Conservation (phyloP, 2,797 vertebrate genomes). For the Aldrovandia affinis region DNA sequence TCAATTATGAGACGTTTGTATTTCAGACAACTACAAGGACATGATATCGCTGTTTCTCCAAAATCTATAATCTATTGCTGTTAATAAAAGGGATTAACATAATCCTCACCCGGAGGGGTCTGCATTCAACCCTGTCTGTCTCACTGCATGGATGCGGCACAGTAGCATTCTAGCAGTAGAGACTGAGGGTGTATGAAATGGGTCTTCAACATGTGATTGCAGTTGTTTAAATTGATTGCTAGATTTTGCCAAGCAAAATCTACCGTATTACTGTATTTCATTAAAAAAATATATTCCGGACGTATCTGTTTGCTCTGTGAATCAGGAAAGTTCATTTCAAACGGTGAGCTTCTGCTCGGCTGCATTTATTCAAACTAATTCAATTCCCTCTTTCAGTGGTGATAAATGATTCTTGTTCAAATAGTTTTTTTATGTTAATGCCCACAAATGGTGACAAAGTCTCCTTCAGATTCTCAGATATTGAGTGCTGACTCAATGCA, state of each 20-base stretch:
- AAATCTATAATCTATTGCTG: not conserved
- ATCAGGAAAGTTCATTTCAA: no score
- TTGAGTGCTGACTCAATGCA: conserved; percentile 3
- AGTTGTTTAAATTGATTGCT: no score
- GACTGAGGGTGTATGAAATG: not conserved
- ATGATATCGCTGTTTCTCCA: not conserved
- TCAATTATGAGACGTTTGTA: not conserved
- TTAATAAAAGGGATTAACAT: not conserved
- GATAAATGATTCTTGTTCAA: not conserved
- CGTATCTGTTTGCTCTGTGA: no score
- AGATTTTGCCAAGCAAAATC: no score
- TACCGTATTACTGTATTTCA: no score
- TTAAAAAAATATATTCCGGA: no score
- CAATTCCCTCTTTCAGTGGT: not conserved
- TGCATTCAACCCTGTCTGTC: no score
- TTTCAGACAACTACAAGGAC: not conserved
- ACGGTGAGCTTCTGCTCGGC: no score
- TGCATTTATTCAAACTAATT: no score
- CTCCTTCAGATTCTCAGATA: not conserved
- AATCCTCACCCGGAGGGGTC: no score
- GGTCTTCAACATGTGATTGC: not conserved
- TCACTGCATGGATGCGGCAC: no score
- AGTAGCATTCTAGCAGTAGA: not conserved
- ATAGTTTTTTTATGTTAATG: not conserved
- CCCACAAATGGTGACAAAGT: not conserved